A percentile compares a stretch with the other conserved stretches of the same genome.
These are phyloP conservation scores for Xiphydria camelus DNA, from an alignment of 2,888 invertebrate genomes.

Conservation along the genomic window DNA sequence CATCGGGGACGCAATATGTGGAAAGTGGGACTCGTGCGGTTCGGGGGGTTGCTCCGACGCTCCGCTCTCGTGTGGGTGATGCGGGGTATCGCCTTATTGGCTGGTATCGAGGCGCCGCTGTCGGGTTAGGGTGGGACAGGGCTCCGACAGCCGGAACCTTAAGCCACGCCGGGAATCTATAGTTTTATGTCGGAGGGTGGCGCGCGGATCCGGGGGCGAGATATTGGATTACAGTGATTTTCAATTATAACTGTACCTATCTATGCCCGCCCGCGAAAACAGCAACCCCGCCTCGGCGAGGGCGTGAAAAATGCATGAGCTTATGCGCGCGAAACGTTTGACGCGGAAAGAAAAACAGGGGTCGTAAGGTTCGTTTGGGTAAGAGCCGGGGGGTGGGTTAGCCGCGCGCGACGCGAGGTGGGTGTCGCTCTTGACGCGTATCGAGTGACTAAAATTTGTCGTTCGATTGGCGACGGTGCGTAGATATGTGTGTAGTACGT, in stretches of 20 bases:
- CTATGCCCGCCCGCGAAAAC: conserved; percentile 9
- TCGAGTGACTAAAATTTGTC: too few relatives aligned
- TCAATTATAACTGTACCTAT: conserved; percentile 37
- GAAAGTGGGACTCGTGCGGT: conserved; percentile 11
- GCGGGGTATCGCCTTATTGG: conserved; percentile 30
- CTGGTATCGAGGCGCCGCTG: conserved; percentile 25
- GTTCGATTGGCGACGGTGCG: too few relatives aligned
- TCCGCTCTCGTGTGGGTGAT: conserved; percentile 15
- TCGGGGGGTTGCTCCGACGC: conserved; percentile 19
- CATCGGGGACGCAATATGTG: conserved; percentile 21
- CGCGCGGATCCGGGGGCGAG: conserved; percentile 17
- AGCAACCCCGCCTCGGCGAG: neutral
- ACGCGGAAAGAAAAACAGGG: conserved; percentile 26
- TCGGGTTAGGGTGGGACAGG: conserved; percentile 19
- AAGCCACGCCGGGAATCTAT: conserved; percentile 21
- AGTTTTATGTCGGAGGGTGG: conserved; percentile 20
- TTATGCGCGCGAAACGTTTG: neutral
- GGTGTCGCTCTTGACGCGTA: too few relatives aligned
- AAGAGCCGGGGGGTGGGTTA: too few relatives aligned
- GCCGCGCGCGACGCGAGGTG: too few relatives aligned
- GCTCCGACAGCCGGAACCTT: conserved; percentile 10
- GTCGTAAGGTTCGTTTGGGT: too few relatives aligned
- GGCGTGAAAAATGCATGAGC: conserved; percentile 5
- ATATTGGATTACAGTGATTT: conserved; percentile 44
- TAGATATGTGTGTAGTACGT: too few relatives aligned